A percentile compares a stretch with the other conserved stretches of the same genome.
These are phyloP conservation scores for Mus minutoides DNA, from an alignment of 2,797 vertebrate genomes.

Conservation along the genomic window DNA sequence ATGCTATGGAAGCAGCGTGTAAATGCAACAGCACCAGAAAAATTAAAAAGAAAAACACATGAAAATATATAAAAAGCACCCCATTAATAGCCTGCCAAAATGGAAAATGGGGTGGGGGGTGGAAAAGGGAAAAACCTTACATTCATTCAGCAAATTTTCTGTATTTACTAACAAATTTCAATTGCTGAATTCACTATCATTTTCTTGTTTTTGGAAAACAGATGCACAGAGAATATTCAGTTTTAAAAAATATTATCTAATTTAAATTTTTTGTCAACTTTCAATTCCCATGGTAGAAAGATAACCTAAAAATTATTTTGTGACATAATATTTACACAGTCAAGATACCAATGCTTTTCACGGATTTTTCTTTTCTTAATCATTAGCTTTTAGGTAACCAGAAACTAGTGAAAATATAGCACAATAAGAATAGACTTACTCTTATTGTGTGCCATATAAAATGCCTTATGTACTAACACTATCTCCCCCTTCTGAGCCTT, in stretches of 20 bases:
- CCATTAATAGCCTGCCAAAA: neutral
- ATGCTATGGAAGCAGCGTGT: neutral
- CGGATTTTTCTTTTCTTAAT: neutral
- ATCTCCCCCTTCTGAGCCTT: neutral
- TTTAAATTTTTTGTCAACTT: slow-evolving; percentile 10
- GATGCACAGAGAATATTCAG: neutral
- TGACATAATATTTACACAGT: slow-evolving; percentile 29
- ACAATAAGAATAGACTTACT: neutral
- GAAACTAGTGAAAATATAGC: slow-evolving; percentile 16
- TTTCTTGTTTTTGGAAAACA: slow-evolving; percentile 48
- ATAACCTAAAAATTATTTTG: neutral
- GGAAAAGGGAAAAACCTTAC: neutral
- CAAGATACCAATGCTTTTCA: neutral
- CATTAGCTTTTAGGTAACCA: slow-evolving; percentile 16
- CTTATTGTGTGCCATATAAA: neutral
- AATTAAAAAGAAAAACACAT: neutral
- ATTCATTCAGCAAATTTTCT: slow-evolving; percentile 40
- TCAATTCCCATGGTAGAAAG: neutral
- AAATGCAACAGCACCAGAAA: neutral
- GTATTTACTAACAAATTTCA: slow-evolving; percentile 45
- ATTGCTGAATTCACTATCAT: slow-evolving; percentile 23
- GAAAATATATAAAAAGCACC: neutral
- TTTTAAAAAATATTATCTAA: slow-evolving; percentile 35
- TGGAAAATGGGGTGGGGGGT: neutral
- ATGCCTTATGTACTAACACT: neutral